phyloP scores from a whole-genome alignment of 2,113 vertebrate species.

The Dipodomys ordii region DNA sequence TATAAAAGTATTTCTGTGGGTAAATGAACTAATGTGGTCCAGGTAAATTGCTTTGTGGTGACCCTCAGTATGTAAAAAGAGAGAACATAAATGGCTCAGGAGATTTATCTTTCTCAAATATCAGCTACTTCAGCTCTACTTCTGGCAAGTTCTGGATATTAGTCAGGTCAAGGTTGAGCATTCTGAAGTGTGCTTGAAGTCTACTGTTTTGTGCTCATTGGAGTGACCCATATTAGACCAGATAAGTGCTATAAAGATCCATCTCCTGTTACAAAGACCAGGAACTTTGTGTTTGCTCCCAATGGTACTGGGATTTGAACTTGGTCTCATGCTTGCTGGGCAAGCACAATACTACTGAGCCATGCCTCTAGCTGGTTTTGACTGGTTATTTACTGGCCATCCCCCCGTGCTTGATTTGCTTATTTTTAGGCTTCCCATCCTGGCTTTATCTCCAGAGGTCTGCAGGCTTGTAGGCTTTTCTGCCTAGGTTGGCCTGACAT shows the following conservation, averaged over 20 bases:
- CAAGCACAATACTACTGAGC: no score
- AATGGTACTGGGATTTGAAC: not conserved
- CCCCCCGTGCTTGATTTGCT: no score
- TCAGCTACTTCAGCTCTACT: constrained; percentile 35
- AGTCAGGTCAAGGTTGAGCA: not conserved
- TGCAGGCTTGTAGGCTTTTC: no score
- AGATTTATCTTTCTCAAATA: not conserved
- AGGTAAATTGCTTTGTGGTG: constrained; percentile 68
- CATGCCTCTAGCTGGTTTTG: no score
- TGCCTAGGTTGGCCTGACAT: no score
- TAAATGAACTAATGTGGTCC: constrained; percentile 39
- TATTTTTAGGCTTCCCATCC: no score
- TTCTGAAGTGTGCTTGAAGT: not conserved
- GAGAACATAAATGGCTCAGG: not conserved
- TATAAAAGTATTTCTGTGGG: constrained; percentile 49
- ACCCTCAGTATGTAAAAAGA: constrained; percentile 54
- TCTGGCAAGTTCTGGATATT: not conserved
- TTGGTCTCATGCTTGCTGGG: no score
- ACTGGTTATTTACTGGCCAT: no score
- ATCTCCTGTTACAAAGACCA: not conserved
- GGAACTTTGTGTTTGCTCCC: not conserved
- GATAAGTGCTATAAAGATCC: not conserved
- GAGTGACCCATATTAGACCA: not conserved
- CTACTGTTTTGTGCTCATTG: not conserved
- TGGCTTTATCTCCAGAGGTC: no score